These are phyloP conservation scores for Ivindomyrus marchei DNA, from an alignment of 2,113 vertebrate genomes.

Conservation along the genomic window DNA sequence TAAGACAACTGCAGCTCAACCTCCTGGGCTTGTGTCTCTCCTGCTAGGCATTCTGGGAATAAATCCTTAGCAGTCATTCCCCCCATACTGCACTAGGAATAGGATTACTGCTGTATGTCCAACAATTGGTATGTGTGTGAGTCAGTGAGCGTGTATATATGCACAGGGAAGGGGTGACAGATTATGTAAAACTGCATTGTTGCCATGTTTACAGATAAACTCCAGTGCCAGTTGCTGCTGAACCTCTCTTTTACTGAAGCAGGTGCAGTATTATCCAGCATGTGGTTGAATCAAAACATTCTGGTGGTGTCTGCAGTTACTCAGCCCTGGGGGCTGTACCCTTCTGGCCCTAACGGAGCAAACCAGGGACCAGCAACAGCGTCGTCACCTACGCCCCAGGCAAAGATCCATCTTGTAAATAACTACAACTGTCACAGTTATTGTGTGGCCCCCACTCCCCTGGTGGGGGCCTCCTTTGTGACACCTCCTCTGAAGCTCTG, in stretches of 20 bases:
- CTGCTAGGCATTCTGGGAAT: slow-evolving; percentile 15
- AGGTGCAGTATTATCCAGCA: not conserved
- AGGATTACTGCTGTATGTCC: slow-evolving; percentile 20
- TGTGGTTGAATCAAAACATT: not conserved
- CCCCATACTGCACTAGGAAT: slow-evolving; percentile 14
- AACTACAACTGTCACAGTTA: not conserved
- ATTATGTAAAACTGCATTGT: slow-evolving; percentile 23
- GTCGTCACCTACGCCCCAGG: not conserved
- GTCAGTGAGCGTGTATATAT: slow-evolving; percentile 16
- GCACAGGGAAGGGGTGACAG: slow-evolving; percentile 14
- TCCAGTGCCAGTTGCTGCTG: not conserved
- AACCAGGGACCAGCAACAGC: not conserved
- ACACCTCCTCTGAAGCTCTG: not conserved
- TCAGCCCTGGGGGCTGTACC: too few species aligned
- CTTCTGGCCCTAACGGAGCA: not conserved
- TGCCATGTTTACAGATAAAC: not conserved
- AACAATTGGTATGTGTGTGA: not conserved
- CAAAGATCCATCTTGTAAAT: not conserved
- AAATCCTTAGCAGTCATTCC: not conserved
- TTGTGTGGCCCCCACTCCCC: not conserved
- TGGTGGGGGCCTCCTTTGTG: not conserved
- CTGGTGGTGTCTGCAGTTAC: not conserved
- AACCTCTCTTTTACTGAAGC: not conserved
- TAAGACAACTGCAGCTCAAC: slow-evolving; percentile 30
- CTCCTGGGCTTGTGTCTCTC: slow-evolving; percentile 4